These are phyloP conservation scores for Holacanthus passer DNA, from an alignment of 2,113 vertebrate genomes.

Conservation along the genomic window DNA sequence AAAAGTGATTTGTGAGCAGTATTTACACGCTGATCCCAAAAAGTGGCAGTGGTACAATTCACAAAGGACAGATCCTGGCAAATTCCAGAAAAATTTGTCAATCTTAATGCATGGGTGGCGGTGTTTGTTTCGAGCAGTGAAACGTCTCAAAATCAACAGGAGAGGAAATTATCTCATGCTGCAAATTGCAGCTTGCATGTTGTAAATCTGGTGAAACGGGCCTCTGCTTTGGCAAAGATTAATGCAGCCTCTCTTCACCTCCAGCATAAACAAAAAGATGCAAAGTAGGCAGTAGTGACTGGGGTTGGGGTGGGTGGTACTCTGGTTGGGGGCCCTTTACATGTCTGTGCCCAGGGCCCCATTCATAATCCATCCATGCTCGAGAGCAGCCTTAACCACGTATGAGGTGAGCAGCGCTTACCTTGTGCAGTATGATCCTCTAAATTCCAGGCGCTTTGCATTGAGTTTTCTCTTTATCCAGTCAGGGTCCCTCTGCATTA, in stretches of 20 bases:
- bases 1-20: background rate
- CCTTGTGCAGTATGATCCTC: background rate
- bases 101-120: too few relatives aligned
- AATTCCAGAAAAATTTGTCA: background rate
- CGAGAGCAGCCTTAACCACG: background rate
- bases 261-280: background rate
- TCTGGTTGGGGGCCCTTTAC: background rate
- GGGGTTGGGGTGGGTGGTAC: background rate
- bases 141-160: background rate
- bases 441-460: background rate
- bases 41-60: background rate
- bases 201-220: background rate
- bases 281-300: background rate
- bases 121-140: constrained; percentile 8
- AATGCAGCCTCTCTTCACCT: too few relatives aligned
- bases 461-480: constrained; percentile 3
- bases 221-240: background rate
- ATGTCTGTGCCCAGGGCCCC: background rate
- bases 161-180: background rate
- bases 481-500: background rate
- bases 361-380: background rate
- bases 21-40: background rate
- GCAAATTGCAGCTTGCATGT: background rate
- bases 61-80: background rate
- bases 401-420: background rate